These are phyloP conservation scores for Toxonevra muliebris DNA, from an alignment of 2,888 invertebrate genomes.

Conservation along the genomic window DNA sequence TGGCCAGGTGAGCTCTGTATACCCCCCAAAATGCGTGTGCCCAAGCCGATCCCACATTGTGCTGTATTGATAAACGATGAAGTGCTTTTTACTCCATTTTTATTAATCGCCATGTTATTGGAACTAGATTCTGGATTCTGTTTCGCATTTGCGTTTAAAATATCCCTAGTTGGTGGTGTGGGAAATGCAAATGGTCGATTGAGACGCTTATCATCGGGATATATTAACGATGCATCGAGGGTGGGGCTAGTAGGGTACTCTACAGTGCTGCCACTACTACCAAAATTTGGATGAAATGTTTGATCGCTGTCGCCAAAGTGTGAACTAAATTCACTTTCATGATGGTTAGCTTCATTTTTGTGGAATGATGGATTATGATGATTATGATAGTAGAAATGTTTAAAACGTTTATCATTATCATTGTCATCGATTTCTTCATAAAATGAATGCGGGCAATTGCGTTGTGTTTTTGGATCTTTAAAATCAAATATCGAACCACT, in stretches of 20 bases:
- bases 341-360: background rate
- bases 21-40: constrained; percentile 66
- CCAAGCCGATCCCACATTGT: constrained; percentile 58
- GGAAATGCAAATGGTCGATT: constrained; percentile 33
- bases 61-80: constrained; percentile 39
- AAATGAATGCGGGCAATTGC: constrained; percentile 58
- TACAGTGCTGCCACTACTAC: too few relatives aligned
- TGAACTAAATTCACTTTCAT: background rate
- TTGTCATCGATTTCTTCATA: constrained; percentile 43
- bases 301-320: background rate
- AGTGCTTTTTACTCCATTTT: too few relatives aligned
- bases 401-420: constrained; percentile 3
- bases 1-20: constrained; percentile 45
- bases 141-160: too few relatives aligned
- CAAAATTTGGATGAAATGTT: too few relatives aligned
- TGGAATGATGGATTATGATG: background rate
- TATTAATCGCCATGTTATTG: too few relatives aligned
- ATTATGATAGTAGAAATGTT: background rate
- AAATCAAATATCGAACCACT: constrained; percentile 51
- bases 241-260: background rate
- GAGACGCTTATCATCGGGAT: constrained; percentile 51
- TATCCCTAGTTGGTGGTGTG: background rate
- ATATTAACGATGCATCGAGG: constrained; percentile 39
- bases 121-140: too few relatives aligned
- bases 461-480: constrained; percentile 54